These are phyloP conservation scores for Erinaceus europaeus DNA, from an alignment of 2,113 vertebrate species.

Conservation along the genomic window DNA sequence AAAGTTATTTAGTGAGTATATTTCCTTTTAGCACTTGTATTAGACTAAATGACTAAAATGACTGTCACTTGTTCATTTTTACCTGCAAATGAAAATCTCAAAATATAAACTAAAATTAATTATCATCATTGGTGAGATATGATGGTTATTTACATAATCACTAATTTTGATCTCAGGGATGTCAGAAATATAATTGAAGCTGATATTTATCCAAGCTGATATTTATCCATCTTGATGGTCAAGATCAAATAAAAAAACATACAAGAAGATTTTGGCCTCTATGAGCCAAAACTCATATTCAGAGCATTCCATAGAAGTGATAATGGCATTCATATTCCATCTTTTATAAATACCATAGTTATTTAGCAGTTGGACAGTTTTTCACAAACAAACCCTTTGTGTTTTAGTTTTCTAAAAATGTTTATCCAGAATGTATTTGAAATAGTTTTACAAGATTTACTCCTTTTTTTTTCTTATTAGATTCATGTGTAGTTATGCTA, in stretches of 20 bases:
- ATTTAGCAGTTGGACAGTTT: no score
- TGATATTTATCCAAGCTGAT: not conserved
- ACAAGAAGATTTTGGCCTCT: not conserved
- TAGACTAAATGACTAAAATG: not conserved
- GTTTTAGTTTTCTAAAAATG: not conserved
- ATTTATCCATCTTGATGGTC: not conserved
- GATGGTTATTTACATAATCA: not conserved
- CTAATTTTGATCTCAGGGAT: not conserved
- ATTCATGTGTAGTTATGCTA: not conserved
- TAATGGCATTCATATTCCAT: no score
- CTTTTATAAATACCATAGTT: no score
- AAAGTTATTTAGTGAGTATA: not conserved
- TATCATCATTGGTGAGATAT: not conserved
- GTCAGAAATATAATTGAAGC: not conserved
- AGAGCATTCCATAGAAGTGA: not conserved
- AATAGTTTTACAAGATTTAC: not conserved
- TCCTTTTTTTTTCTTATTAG: constrained; percentile 1
- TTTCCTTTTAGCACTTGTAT: not conserved
- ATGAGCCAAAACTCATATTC: not conserved
- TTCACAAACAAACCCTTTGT: not conserved
- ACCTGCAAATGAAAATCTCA: not conserved
- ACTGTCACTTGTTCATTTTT: not conserved
- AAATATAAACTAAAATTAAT: not conserved
- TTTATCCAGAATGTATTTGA: not conserved
- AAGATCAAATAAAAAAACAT: constrained; percentile 22